Conservation (phyloP, 2,113 vertebrate species). For the Xiphophorus hellerii region DNA sequence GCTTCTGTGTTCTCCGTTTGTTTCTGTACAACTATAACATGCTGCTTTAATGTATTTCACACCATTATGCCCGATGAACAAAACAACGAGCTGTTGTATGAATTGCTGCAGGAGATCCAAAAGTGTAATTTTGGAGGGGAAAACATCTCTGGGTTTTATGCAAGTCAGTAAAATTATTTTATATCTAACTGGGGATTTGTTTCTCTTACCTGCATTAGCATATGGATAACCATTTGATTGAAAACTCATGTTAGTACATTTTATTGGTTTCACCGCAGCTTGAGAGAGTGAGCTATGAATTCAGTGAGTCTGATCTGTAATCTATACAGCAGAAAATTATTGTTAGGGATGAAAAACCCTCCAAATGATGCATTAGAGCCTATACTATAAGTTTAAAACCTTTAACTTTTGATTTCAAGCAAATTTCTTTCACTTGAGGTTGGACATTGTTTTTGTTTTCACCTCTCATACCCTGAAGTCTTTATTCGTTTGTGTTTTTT, state of each 20-base stretch:
- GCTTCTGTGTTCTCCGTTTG: slow-evolving; percentile 15
- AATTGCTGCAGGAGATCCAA: neutral
- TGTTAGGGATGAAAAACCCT: neutral
- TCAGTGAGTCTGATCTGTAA: neutral
- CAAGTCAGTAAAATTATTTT: neutral
- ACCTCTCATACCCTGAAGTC: neutral
- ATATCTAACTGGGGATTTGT: neutral
- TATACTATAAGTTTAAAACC: neutral
- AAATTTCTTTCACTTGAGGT: neutral
- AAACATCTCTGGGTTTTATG: neutral
- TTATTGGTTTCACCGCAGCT: neutral
- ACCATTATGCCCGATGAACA: neutral
- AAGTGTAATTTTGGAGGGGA: neutral
- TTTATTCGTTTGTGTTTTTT: neutral
- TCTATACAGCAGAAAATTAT: neutral
- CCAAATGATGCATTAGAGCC: neutral
- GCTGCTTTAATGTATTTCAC: slow-evolving; percentile 3
- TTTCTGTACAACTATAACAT: neutral
- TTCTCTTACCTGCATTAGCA: neutral
- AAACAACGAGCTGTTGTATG: neutral
- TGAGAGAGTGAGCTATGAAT: neutral
- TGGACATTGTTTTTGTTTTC: neutral
- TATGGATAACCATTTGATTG: neutral
- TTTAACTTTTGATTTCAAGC: neutral
- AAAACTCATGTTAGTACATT: neutral